phyloP scores from a whole-genome alignment of 1,140 invertebrate species.

The Kradibia gibbosae region DNA sequence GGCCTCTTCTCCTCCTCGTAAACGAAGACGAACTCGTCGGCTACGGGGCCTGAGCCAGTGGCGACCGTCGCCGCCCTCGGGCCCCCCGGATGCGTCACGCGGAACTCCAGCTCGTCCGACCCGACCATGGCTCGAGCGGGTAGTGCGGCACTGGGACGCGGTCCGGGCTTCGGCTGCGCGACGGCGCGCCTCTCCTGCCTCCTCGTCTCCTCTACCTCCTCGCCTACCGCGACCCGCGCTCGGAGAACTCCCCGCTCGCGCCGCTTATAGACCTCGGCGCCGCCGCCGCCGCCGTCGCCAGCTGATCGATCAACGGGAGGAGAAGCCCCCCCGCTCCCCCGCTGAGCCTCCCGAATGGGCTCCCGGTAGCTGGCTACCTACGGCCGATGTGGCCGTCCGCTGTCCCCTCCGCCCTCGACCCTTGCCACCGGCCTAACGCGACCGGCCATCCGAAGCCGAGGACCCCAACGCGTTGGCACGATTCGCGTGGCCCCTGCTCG shows the following conservation, averaged over 20 bases:
- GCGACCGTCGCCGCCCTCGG: no score
- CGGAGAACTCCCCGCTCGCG: not conserved
- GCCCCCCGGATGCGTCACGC: constrained; percentile 14
- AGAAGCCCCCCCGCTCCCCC: no score
- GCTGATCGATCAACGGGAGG: constrained; percentile 27
- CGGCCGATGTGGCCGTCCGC: no score
- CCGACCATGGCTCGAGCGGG: not conserved
- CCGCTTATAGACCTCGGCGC: not conserved
- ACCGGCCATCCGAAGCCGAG: no score
- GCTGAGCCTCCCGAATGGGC: no score
- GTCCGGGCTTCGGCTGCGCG: not conserved
- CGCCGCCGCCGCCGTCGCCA: not conserved
- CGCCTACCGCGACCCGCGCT: not conserved
- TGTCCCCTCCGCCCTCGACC: no score
- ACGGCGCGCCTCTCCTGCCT: no score
- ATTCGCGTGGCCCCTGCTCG: no score
- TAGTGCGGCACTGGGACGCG: not conserved
- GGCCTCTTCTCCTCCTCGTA: constrained; percentile 75
- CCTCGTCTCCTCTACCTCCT: not conserved
- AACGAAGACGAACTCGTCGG: constrained; percentile 45
- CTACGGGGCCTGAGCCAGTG: no score
- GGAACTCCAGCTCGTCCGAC: constrained; percentile 16
- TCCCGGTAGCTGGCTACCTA: no score
- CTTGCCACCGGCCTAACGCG: no score
- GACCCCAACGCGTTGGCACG: no score